Percentiles rank a stretch among this genome's conserved stretches.
Evolutionary conservation across 1,140 invertebrate species (phyloP).

Genomic region (Delia radicum): DNA sequence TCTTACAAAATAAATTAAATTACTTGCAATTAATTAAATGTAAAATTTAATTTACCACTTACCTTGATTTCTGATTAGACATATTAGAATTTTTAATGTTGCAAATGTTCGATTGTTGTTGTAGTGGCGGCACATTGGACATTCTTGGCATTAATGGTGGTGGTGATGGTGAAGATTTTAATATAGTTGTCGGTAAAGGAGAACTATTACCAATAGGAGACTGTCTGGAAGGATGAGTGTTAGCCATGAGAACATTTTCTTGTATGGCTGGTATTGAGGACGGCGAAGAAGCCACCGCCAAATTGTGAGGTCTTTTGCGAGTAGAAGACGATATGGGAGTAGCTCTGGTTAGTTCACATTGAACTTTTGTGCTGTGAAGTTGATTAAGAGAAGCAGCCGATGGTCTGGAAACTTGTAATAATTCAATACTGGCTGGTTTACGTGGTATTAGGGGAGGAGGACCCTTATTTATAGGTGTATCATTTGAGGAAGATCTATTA

Average conservation of each 20-base stretch:
- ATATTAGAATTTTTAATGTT: neutral
- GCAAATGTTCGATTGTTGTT: neutral
- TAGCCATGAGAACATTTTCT: slow-evolving; percentile 4
- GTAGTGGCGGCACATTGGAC: neutral
- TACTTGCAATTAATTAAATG: slow-evolving; percentile 12
- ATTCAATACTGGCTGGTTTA: slow-evolving; percentile 43
- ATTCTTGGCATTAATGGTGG: slow-evolving; percentile 28
- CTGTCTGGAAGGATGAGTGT: slow-evolving; percentile 26
- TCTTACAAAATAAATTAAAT: neutral
- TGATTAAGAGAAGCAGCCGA: slow-evolving; percentile 26
- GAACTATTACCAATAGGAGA: slow-evolving; percentile 22
- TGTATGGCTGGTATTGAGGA: slow-evolving; percentile 15
- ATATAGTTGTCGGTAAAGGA: slow-evolving; percentile 30
- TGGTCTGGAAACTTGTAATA: slow-evolving; percentile 39
- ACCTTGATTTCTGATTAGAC: slow-evolving; percentile 25
- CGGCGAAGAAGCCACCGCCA: slow-evolving; percentile 32
- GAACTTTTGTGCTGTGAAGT: slow-evolving; percentile 32
- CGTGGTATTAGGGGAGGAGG: slow-evolving; percentile 47
- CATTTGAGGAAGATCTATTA: slow-evolving; percentile 15
- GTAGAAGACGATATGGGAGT: slow-evolving; percentile 26
- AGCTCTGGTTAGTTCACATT: slow-evolving; percentile 19
- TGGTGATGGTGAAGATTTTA: slow-evolving; percentile 36
- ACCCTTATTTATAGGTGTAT: slow-evolving; percentile 30
- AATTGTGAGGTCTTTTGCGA: slow-evolving; percentile 50
- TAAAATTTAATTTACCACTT: slow-evolving; percentile 2